Conservation (phyloP, 2,888 invertebrate genomes). For the Tachina fera region DNA sequence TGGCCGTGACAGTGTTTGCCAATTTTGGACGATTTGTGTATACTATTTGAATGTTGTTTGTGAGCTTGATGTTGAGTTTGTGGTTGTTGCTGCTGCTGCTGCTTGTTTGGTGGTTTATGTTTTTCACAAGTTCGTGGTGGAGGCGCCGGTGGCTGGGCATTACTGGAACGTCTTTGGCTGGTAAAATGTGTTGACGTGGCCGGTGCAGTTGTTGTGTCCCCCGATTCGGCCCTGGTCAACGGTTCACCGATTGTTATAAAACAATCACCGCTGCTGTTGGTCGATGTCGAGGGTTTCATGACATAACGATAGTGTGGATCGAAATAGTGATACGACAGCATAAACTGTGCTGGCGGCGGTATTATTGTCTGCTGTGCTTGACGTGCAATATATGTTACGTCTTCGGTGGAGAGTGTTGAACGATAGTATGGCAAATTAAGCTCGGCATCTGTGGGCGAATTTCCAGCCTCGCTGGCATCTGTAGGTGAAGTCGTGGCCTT, state of each 20-base stretch:
- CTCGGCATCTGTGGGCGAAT: constrained; percentile 84
- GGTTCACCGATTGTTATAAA: constrained; percentile 89
- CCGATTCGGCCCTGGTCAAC: constrained; percentile 85
- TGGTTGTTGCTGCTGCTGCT: constrained; percentile 68
- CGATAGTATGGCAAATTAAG: constrained; percentile 85
- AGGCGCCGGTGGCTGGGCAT: constrained; percentile 78
- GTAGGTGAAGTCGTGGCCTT: constrained; percentile 87
- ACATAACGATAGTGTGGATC: constrained; percentile 89
- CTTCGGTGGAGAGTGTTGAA: constrained; percentile 92
- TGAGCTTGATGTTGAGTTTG: constrained; percentile 65
- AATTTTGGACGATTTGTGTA: constrained; percentile 77
- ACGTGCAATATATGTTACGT: constrained; percentile 84
- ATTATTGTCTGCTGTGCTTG: constrained; percentile 82
- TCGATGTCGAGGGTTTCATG: constrained; percentile 86
- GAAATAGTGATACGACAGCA: constrained; percentile 87
- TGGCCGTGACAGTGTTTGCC: constrained; percentile 83
- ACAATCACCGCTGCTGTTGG: constrained; percentile 88
- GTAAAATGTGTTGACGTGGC: constrained; percentile 59
- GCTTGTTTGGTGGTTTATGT: constrained; percentile 78
- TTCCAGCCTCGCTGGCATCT: constrained; percentile 81
- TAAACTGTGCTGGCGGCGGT: constrained; percentile 83
- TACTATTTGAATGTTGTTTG: constrained; percentile 50
- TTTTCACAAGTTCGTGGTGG: constrained; percentile 81
- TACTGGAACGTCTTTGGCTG: constrained; percentile 70
- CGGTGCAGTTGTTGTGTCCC: constrained; percentile 76